A percentile compares a stretch with the other conserved stretches of the same genome.
Conservation (phyloP, 2,797 vertebrate species). For the Danio choprae region DNA sequence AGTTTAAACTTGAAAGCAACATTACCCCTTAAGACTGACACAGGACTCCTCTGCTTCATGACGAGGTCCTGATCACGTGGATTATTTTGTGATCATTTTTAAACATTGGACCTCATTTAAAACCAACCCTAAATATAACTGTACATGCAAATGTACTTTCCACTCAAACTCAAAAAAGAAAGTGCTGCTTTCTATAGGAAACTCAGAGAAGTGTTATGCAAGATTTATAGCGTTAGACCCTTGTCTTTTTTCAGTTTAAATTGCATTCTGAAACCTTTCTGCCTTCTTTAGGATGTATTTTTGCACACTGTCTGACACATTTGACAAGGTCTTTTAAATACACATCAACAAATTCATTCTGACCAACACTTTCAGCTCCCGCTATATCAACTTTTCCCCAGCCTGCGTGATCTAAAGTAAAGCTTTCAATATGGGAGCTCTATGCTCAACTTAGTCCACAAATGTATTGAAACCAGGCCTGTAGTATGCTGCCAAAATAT, state of each 20-base stretch:
- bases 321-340: slow-evolving; percentile 15
- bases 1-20: too few species aligned
- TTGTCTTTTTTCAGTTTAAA: slow-evolving; percentile 12
- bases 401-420: slow-evolving; percentile 81
- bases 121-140: not conserved
- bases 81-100: not conserved
- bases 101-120: not conserved
- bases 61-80: too few species aligned
- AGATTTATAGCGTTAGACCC: not conserved
- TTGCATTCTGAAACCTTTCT: not conserved
- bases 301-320: slow-evolving; percentile 25
- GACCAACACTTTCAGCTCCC: slow-evolving; percentile 70
- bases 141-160: not conserved
- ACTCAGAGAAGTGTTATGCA: slow-evolving; percentile 17
- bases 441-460: slow-evolving; percentile 79
- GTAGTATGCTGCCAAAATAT: slow-evolving; percentile 80
- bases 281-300: not conserved
- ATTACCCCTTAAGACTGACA: too few species aligned
- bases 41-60: too few species aligned
- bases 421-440: slow-evolving; percentile 76
- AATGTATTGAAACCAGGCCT: slow-evolving; percentile 83
- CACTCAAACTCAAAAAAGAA: not conserved
- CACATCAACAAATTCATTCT: slow-evolving; percentile 1
- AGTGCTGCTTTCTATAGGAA: slow-evolving; percentile 15
- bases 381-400: slow-evolving; percentile 78